phyloP scores from a whole-genome alignment of 2,888 invertebrate genomes.

The Dicranocentrus wangi region DNA sequence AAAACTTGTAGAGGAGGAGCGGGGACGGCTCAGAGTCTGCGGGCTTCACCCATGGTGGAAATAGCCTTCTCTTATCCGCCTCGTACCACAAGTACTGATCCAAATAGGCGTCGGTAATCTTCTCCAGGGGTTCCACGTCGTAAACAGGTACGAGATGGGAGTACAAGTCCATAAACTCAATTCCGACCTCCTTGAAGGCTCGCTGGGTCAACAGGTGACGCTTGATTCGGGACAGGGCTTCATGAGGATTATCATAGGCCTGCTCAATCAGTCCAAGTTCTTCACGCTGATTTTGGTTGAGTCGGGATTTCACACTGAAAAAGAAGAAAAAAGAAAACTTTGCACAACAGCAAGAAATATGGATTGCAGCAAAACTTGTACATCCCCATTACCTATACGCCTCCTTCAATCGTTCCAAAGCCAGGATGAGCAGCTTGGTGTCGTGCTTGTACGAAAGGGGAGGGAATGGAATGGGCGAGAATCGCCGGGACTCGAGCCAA shows the following conservation, averaged over 20 bases:
- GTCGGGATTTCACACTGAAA: conserved; percentile 91
- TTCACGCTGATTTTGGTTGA: conserved; percentile 99
- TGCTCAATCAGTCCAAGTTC: conserved; percentile 99
- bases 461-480: conserved; percentile 99
- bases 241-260: conserved; percentile 99
- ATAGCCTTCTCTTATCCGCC: conserved; percentile 95
- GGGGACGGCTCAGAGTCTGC: conserved; percentile 96
- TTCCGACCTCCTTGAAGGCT: conserved; percentile 98
- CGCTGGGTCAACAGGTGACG: conserved; percentile 98
- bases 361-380: no score
- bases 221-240: conserved; percentile 98
- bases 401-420: conserved; percentile 95
- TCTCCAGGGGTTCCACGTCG: conserved; percentile 98
- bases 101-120: conserved; percentile 99
- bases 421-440: conserved; percentile 97
- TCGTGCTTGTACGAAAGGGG: conserved; percentile 99
- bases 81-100: conserved; percentile 99
- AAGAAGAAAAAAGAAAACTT: conserved; percentile 45
- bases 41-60: conserved; percentile 99
- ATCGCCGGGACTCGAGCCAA: conserved; percentile 98
- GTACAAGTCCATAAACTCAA: conserved; percentile 99
- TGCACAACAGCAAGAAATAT: no score
- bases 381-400: conserved; percentile 92
- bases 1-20: conserved; percentile 71
- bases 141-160: conserved; percentile 99